Evolutionary conservation across 2,113 vertebrate genomes (phyloP).

Genomic region (Chascanopsetta lugubris): DNA sequence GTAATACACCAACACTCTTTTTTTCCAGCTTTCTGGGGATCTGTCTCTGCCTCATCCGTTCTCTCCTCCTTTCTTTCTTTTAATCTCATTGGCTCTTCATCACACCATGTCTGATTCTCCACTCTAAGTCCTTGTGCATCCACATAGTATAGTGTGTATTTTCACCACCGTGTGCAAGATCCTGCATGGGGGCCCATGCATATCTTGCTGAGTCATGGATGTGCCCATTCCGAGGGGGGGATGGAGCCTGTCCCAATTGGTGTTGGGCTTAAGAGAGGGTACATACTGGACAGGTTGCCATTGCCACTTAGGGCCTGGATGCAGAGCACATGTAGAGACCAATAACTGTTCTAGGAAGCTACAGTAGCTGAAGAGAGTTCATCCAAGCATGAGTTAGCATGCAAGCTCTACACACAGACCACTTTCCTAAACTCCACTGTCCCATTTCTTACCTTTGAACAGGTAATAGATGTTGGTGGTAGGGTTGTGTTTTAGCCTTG

Average conservation of each 20-base stretch:
- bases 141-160: background rate
- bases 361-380: no score
- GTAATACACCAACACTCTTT: slow-evolving; percentile 33
- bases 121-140: background rate
- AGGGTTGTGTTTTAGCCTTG: no score
- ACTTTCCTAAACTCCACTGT: no score
- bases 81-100: slow-evolving; percentile 7
- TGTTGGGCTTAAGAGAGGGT: background rate
- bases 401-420: no score
- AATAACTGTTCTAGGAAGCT: no score
- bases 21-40: slow-evolving; percentile 11
- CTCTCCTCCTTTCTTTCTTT: slow-evolving; percentile 33
- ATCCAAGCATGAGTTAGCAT: no score
- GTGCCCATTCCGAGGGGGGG: background rate
- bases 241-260: background rate
- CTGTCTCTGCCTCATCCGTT: slow-evolving; percentile 11
- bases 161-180: background rate
- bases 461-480: no score
- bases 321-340: no score
- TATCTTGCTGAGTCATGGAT: background rate
- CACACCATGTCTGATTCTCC: slow-evolving; percentile 25
- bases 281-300: no score
- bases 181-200: background rate
- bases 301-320: no score
- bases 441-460: no score